Percentiles rank a stretch among this genome's conserved stretches.
Conservation (phyloP, 1,140 invertebrate species). For the Gonatopus flavifemur region DNA sequence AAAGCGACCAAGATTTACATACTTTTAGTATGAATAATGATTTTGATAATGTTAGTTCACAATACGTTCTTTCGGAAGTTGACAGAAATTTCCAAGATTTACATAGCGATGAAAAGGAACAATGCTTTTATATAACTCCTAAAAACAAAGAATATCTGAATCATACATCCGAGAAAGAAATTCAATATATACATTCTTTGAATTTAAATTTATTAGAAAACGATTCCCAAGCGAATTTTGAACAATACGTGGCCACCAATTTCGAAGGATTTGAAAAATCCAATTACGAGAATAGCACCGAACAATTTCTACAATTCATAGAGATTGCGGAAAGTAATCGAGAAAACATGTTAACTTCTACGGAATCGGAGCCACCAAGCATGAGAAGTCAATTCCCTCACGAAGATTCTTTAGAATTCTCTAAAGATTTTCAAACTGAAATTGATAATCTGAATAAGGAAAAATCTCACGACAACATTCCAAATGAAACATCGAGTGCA, state of each 20-base stretch:
- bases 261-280: slow-evolving; percentile 37
- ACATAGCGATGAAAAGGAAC: slow-evolving; percentile 15
- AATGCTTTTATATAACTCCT: slow-evolving; percentile 3
- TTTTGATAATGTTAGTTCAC: too few species aligned
- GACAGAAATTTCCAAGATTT: too few species aligned
- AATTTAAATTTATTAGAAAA: slow-evolving; percentile 31
- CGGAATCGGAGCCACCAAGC: slow-evolving; percentile 19
- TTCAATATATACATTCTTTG: slow-evolving; percentile 18
- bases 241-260: slow-evolving; percentile 28
- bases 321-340: slow-evolving; percentile 19
- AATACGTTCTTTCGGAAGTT: too few species aligned
- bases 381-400: too few species aligned
- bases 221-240: slow-evolving; percentile 24
- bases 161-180: slow-evolving; percentile 21
- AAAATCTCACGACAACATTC: too few species aligned
- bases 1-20: too few species aligned
- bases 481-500: too few species aligned
- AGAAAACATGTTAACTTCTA: slow-evolving; percentile 14
- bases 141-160: slow-evolving; percentile 5
- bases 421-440: slow-evolving; percentile 24
- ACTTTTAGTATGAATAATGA: too few species aligned
- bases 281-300: slow-evolving; percentile 31
- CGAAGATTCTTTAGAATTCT: slow-evolving; percentile 42
- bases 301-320: slow-evolving; percentile 37
- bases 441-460: too few species aligned